Evolutionary conservation across 2,888 invertebrate species (phyloP).

Genomic region (Amphiduros pacificus): DNA sequence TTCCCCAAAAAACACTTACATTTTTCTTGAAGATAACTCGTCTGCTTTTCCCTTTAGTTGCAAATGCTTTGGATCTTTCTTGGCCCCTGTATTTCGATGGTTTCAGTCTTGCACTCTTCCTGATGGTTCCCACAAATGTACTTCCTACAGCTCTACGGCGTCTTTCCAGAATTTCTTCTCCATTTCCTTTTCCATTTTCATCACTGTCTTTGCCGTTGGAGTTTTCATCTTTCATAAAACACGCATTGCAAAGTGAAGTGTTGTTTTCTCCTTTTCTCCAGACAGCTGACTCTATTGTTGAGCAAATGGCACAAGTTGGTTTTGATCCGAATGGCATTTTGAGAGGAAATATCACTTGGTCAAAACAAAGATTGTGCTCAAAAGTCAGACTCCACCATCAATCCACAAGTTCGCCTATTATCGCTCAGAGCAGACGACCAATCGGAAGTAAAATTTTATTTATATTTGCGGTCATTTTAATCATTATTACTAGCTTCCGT

Average conservation of each 20-base stretch:
- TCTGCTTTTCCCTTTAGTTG: conserved; percentile 73
- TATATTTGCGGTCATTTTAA: no score
- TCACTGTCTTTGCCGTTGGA: conserved; percentile 1
- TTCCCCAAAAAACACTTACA: conserved; percentile 38
- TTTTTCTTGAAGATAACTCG: conserved; percentile 73
- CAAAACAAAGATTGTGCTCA: no score
- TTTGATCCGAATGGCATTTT: neutral
- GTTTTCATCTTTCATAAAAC: neutral
- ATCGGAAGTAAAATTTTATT: no score
- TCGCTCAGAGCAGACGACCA: no score
- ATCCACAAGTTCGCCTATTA: no score
- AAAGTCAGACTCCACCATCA: no score
- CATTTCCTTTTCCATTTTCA: conserved; percentile 1
- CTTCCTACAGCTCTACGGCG: conserved; percentile 26
- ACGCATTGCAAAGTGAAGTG: neutral
- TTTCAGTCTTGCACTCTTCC: conserved; percentile 52
- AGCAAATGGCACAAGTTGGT: neutral
- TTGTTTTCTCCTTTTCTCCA: neutral
- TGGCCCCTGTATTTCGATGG: conserved; percentile 46
- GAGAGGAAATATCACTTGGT: no score
- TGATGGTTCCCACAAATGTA: conserved; percentile 33
- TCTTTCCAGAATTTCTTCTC: conserved; percentile 18
- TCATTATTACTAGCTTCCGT: no score
- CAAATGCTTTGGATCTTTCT: conserved; percentile 39
- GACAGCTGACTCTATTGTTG: neutral